A percentile compares a stretch with the other conserved stretches of the same genome.
Conservation (phyloP, 2,888 invertebrate species). For the Hydropsyche betteni region DNA sequence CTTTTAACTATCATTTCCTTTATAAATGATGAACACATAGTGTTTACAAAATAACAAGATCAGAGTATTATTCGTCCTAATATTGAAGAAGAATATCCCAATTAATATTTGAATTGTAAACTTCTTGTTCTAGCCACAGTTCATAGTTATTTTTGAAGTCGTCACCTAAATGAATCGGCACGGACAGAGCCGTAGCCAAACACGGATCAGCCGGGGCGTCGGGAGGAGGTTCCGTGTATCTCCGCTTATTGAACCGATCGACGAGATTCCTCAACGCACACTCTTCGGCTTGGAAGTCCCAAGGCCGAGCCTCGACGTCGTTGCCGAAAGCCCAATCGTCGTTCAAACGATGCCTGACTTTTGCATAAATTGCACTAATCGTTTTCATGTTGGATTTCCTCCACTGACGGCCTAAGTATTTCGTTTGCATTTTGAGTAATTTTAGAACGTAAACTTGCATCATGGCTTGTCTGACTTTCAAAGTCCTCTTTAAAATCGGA, state of each 20-base stretch:
- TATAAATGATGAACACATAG: slow-evolving; percentile 19
- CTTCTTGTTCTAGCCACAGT: slow-evolving; percentile 96
- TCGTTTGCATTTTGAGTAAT: slow-evolving; percentile 98
- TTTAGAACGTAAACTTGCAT: slow-evolving; percentile 98
- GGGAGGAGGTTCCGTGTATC: slow-evolving; percentile 71
- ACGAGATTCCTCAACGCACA: slow-evolving; percentile 92
- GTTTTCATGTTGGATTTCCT: slow-evolving; percentile 99
- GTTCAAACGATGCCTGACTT: slow-evolving; percentile 93
- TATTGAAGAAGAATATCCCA: slow-evolving; percentile 69
- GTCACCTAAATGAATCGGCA: slow-evolving; percentile 83
- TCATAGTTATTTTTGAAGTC: slow-evolving; percentile 95
- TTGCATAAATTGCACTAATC: slow-evolving; percentile 98
- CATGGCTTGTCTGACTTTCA: slow-evolving; percentile 95
- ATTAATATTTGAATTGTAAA: slow-evolving; percentile 85
- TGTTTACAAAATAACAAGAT: slow-evolving; percentile 22
- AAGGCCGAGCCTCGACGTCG: slow-evolving; percentile 95
- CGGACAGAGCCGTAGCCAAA: slow-evolving; percentile 82
- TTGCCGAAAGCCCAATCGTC: slow-evolving; percentile 99
- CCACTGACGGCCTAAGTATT: slow-evolving; percentile 99
- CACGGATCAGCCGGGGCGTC: slow-evolving; percentile 79
- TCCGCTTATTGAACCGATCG: slow-evolving; percentile 93
- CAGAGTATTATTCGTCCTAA: background rate
- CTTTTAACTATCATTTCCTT: background rate
- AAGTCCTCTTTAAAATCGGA: slow-evolving; percentile 94
- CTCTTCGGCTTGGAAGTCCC: slow-evolving; percentile 99